Percentiles rank a stretch among this genome's conserved stretches.
Evolutionary conservation across 2,797 vertebrate genomes (phyloP).

Genomic region (Mustela erminea): DNA sequence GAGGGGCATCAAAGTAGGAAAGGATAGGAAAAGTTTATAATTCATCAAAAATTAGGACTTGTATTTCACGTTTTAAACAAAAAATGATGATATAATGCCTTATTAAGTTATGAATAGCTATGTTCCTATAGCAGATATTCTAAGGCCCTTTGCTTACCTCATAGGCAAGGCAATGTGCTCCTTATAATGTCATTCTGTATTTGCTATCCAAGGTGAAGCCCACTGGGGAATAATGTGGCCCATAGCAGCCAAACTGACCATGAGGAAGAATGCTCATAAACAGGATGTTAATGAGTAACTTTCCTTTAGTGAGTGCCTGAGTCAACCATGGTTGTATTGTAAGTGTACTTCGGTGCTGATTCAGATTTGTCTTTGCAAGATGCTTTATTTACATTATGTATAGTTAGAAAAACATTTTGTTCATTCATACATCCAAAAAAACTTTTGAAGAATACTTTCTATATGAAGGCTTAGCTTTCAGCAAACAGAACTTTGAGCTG

Average conservation of each 20-base stretch:
- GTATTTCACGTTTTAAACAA: conserved; percentile 6
- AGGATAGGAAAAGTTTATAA: neutral
- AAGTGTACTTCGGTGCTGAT: neutral
- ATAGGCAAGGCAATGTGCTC: neutral
- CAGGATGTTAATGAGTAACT: neutral
- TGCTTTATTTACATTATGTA: neutral
- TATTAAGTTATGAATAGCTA: neutral
- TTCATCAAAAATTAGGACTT: neutral
- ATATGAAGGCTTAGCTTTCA: neutral
- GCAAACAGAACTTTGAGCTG: neutral
- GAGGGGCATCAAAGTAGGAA: neutral
- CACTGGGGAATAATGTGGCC: neutral
- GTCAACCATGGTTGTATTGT: neutral
- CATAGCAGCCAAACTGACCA: neutral
- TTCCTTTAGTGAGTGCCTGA: neutral
- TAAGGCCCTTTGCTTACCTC: neutral
- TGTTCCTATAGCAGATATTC: neutral
- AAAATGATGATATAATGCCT: neutral
- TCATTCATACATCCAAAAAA: neutral
- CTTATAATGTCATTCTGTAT: neutral
- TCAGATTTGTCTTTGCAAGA: neutral
- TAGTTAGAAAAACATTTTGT: conserved; percentile 1
- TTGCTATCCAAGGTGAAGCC: neutral
- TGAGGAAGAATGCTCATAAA: neutral
- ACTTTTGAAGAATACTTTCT: neutral